Evolutionary conservation across 1,140 invertebrate genomes (phyloP).

Genomic region (Caenorhabditis elegans): WBcel235 BX284603.4:11234501-11235000

Average conservation of each 20-base stretch:
- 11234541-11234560: no score
- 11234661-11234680: no score
- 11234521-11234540: no score
- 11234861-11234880: background rate
- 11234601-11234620: no score
- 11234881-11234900: background rate
- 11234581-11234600: no score
- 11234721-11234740: conserved; percentile 1
- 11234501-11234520: no score
- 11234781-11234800: background rate
- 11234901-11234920: background rate
- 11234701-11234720: background rate
- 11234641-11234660: no score
- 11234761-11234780: background rate
- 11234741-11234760: background rate
- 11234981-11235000: no score
- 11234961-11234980: conserved; percentile 8
- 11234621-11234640: no score
- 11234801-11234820: background rate
- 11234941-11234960: background rate
- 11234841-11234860: conserved; percentile 1
- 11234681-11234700: no score
- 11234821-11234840: background rate
- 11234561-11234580: no score
- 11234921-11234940: background rate